Conservation (phyloP, 1,140 invertebrate species). For the Chymomyza costata region DNA sequence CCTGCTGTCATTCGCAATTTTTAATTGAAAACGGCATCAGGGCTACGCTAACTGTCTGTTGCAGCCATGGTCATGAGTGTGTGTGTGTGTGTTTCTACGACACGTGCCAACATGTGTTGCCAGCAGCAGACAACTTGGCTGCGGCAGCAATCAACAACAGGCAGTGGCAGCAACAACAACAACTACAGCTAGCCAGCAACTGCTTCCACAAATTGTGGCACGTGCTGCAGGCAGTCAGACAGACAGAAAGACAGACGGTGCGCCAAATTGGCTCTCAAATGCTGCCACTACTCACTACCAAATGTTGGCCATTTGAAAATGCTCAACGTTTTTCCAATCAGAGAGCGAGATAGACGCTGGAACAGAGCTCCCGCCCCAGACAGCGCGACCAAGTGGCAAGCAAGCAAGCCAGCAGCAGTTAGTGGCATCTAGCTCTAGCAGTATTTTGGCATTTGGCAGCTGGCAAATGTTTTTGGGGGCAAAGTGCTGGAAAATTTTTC, state of each 20-base stretch:
- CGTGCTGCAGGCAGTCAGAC: conserved; percentile 41
- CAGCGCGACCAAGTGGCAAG: no score
- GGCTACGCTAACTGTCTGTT: conserved; percentile 33
- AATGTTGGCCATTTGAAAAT: conserved; percentile 28
- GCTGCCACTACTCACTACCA: no score
- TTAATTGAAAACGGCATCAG: conserved; percentile 66
- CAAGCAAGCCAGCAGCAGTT: no score
- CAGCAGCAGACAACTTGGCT: conserved; percentile 40
- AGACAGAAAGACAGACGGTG: no score
- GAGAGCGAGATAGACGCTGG: no score
- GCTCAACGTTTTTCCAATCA: conserved; percentile 55
- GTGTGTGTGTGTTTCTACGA: conserved; percentile 14
- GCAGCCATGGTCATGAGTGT: conserved; percentile 42
- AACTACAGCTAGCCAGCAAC: conserved; percentile 9
- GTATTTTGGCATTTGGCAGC: conserved; percentile 31
- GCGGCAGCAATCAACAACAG: conserved; percentile 33
- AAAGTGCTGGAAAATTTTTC: conserved; percentile 58
- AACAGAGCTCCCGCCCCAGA: no score
- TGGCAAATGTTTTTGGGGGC: conserved; percentile 23
- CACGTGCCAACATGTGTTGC: conserved; percentile 68
- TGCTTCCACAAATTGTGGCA: conserved; percentile 39
- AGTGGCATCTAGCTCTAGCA: no score
- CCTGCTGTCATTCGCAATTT: conserved; percentile 66
- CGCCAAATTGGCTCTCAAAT: no score
- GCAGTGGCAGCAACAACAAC: conserved; percentile 20